A percentile compares a stretch with the other conserved stretches of the same genome.
Conservation (phyloP, 2,797 vertebrate species). For the Carcharodon carcharias region DNA sequence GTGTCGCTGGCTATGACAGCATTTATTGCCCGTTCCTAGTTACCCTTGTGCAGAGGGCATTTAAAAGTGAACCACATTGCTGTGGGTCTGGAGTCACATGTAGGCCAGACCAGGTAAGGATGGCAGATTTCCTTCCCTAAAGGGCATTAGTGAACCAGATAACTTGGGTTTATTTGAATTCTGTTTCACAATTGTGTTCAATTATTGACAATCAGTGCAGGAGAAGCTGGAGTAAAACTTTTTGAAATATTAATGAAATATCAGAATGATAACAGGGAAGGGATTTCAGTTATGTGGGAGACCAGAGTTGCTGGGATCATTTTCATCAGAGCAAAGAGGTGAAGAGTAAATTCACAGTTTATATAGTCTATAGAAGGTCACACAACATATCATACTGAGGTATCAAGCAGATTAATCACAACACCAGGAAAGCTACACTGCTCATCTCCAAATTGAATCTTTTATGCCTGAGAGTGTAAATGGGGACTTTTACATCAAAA, state of each 20-base stretch:
- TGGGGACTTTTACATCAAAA: neutral
- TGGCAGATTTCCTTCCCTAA: too few relatives aligned
- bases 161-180: neutral
- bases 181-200: neutral
- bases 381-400: neutral
- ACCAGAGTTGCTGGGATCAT: neutral
- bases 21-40: too few relatives aligned
- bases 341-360: too few relatives aligned
- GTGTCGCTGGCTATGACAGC: too few relatives aligned
- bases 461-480: neutral
- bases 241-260: neutral
- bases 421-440: neutral
- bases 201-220: neutral
- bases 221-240: neutral
- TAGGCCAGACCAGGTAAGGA: too few relatives aligned
- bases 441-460: neutral
- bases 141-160: too few relatives aligned
- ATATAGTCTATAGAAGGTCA: too few relatives aligned
- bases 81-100: too few relatives aligned
- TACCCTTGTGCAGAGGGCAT: too few relatives aligned
- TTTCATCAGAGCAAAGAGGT: neutral
- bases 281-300: neutral
- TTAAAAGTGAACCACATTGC: too few relatives aligned
- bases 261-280: neutral
- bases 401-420: neutral